Conservation (phyloP, 1,140 invertebrate species). For the Aphaenogaster rudis region DNA sequence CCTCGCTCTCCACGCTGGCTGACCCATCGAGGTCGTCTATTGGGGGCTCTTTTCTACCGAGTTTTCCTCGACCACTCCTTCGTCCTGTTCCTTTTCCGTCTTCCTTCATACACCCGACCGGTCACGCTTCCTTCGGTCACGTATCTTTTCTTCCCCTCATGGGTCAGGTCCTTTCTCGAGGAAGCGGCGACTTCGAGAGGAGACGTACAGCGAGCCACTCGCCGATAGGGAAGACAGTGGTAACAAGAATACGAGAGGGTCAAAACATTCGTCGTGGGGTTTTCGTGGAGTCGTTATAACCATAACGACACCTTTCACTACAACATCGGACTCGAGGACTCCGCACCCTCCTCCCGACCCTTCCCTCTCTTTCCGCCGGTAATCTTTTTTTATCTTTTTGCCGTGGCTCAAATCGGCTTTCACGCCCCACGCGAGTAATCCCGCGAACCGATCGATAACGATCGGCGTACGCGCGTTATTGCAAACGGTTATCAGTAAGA, state of each 20-base stretch:
- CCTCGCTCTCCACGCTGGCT: slow-evolving; percentile 59
- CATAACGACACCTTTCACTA: slow-evolving; percentile 76
- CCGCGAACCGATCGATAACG: slow-evolving; percentile 69
- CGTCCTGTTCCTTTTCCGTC: slow-evolving; percentile 26
- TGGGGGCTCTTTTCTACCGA: slow-evolving; percentile 55
- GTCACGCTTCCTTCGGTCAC: slow-evolving; percentile 58
- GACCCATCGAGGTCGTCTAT: slow-evolving; percentile 67
- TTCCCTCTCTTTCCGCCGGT: not conserved
- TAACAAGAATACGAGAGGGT: slow-evolving; percentile 79
- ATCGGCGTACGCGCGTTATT: slow-evolving; percentile 55
- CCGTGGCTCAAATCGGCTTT: slow-evolving; percentile 24
- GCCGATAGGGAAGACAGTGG: slow-evolving; percentile 67
- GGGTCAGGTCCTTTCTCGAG: not conserved
- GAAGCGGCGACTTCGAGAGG: slow-evolving; percentile 14
- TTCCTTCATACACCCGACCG: slow-evolving; percentile 4
- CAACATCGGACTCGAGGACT: slow-evolving; percentile 37
- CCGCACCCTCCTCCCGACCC: slow-evolving; percentile 30
- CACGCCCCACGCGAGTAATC: slow-evolving; percentile 32
- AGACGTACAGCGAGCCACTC: slow-evolving; percentile 36
- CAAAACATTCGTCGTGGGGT: slow-evolving; percentile 75
- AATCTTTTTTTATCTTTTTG: slow-evolving; percentile 26
- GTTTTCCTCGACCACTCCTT: slow-evolving; percentile 34
- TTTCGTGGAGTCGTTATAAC: slow-evolving; percentile 80
- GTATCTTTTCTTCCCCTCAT: slow-evolving; percentile 34
- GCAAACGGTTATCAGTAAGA: slow-evolving; percentile 51